Percentiles rank a stretch among this genome's conserved stretches.
Conservation (phyloP, 2,888 invertebrate genomes). For the Rhagophthalmus giganteus region DNA sequence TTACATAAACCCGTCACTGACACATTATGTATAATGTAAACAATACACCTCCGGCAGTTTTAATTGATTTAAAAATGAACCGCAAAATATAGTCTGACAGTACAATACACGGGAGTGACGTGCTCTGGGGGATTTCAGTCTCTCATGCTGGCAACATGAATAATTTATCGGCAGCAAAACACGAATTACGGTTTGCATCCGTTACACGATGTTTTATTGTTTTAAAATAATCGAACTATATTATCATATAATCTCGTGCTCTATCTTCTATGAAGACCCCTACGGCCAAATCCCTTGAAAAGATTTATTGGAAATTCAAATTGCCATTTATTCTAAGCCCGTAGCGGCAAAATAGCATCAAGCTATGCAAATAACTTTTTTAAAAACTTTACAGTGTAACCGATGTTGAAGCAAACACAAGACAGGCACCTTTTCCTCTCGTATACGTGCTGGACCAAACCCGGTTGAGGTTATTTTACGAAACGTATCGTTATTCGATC, state of each 20-base stretch:
- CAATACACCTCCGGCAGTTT: constrained; percentile 29
- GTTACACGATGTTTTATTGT: constrained; percentile 7
- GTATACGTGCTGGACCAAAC: too few species aligned
- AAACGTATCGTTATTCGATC: too few species aligned
- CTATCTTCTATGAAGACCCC: too few species aligned
- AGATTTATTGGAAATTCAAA: too few species aligned
- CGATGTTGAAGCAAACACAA: too few species aligned
- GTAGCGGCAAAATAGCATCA: too few species aligned
- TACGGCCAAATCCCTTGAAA: too few species aligned
- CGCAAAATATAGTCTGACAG: constrained; percentile 29
- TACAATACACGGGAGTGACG: constrained; percentile 27
- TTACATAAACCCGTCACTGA: constrained; percentile 28
- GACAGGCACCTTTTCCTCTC: too few species aligned
- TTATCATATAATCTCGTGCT: background rate
- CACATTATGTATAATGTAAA: constrained; percentile 31
- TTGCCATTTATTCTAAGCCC: too few species aligned
- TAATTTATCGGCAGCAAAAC: constrained; percentile 27
- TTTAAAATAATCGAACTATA: background rate
- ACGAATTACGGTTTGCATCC: constrained; percentile 21
- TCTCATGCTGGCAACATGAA: constrained; percentile 24
- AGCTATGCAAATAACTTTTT: too few species aligned
- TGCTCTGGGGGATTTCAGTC: constrained; percentile 24
- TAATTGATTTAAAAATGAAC: constrained; percentile 33
- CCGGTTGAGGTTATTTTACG: too few species aligned
- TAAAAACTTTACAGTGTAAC: too few species aligned